Base-by-base conservation (phyloP, 2,888 invertebrate genomes). In the Epirrhoe tristata region DNA sequence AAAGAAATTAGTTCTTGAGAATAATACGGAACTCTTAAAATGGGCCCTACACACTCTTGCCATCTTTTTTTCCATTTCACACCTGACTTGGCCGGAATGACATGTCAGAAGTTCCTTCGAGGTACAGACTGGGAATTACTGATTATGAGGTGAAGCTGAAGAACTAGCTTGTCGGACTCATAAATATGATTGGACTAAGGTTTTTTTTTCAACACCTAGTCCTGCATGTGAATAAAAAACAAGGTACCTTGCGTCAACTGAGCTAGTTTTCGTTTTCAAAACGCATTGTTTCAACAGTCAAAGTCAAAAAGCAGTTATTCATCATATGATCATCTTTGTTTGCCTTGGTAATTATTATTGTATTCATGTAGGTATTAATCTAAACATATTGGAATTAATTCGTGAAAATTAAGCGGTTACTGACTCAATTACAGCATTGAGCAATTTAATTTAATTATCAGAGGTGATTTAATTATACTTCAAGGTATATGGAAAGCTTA, bases 1-100 rank as follows among this genome's bases (percentile, higher is more conserved):
- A n/a, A 43, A 43, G 12, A n/a, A 43, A 43, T 10, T 1, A 10
- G 16, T 12, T 43, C 12, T 4, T 24, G 24, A 3, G 48, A 14
- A 58, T 1, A 5, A 16, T 6, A 58, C 16, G 10, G 59, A 52
- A 59, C 39, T 6, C 14, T 16, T 6, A 1, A 14, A 14, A 4
- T 31, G n/a, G 6, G 24, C 43, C 14, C 3, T 31, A 43, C 52
- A 31, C 14, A 8, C 14, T 43, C 59, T 43, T 59, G 14, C 0
- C 52, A 7, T 85, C 87, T 78, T 83, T 83, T 83, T 83, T 82
- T 75, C 79, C 81, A 82, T 82, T 84, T 86, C 83, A 79, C 85
- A 86, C 86, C 86, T 87, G 84, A 81, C 80, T 81, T 74, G 74
- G 76, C 70, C 69, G 70, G 66, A 67, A 72, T 70, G 64, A 70